Conservation (phyloP, 2,797 vertebrate species). For the Muscicapa striata region DNA sequence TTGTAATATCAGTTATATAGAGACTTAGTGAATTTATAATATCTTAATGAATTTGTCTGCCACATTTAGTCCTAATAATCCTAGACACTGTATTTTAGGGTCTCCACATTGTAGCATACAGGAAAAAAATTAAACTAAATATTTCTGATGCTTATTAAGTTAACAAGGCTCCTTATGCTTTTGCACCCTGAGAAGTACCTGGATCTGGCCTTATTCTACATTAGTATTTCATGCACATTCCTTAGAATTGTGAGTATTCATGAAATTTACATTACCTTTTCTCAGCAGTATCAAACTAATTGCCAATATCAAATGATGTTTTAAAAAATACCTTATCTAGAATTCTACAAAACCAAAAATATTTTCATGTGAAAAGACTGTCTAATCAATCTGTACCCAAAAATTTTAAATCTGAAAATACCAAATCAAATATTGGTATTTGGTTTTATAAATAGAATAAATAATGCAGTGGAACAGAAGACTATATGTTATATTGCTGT, state of each 20-base stretch:
- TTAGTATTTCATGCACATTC: conserved; percentile 57
- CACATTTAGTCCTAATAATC: background rate
- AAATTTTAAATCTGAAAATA: conserved; percentile 32
- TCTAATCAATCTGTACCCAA: background rate
- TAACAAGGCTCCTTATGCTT: conserved; percentile 9
- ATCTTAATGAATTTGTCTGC: background rate
- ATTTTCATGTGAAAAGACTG: conserved; percentile 18
- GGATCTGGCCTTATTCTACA: background rate
- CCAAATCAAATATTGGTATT: background rate
- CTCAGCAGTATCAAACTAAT: conserved; percentile 45
- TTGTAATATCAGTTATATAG: background rate
- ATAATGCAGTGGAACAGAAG: conserved; percentile 46
- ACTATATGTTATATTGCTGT: background rate
- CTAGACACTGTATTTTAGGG: background rate
- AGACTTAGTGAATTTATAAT: background rate
- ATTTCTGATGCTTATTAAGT: background rate
- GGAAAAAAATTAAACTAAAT: background rate
- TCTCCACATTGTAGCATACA: background rate
- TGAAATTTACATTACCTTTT: conserved; percentile 54
- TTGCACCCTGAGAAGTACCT: conserved; percentile 2
- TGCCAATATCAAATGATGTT: conserved; percentile 24
- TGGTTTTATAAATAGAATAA: conserved; percentile 1
- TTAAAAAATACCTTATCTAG: background rate
- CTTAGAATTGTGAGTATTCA: conserved; percentile 38
- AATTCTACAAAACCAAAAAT: conserved; percentile 6